Base-by-base conservation (phyloP, 2,113 vertebrate genomes). In the Orthonyx spaldingii region DNA sequence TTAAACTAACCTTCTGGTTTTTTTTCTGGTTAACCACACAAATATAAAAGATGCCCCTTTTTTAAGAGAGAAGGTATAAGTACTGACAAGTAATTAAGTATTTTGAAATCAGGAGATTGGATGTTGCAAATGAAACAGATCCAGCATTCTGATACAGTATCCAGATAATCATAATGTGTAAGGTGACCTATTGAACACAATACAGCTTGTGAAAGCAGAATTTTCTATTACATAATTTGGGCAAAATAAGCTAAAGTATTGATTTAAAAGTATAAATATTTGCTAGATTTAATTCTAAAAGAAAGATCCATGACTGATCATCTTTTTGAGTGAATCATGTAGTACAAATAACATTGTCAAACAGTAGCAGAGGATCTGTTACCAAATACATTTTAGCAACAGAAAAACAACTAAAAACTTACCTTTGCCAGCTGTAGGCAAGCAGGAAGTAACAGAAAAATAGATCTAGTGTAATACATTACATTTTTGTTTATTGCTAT, bases 371-470 rank as follows among this genome's bases (percentile, higher is more conserved):
- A 88, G 76, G 12, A 76, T 46, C 24, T 60, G 16, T 32, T 72
- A 53, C 6, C 9, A 79, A 79, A 61, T 17, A 16, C 5, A 61
- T 37, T 69, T 37, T 69, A 83, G 24, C 64, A 91, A 87, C 20
- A 71, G 66, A 80, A 74, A 90, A 93, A 49, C 41, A 94, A 42
- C 30, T 15, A 44, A 87, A 69, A 91, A 59, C 90, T 94, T 88
- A 96, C 75, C 87, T 93, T 94, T 97, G 32, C 60, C 80, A 86
- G 63, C 78, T 96, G 64, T 32, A 80, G 50, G 82, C 13, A 83
- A 91, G 92, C 63, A 92, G 24, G 8, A 94, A 95, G 93, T 80
- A 95, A 95, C 5, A 91, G 61, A 83, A 91, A 93, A 94, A 87
- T 18, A 95, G 39, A 74, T 65, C 66, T 65, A 64, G 13, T 76